Percentiles rank a stretch among this genome's conserved stretches.
phyloP scores from a whole-genome alignment of 2,797 vertebrate species.

The Dendrocincla tyrannina region DNA sequence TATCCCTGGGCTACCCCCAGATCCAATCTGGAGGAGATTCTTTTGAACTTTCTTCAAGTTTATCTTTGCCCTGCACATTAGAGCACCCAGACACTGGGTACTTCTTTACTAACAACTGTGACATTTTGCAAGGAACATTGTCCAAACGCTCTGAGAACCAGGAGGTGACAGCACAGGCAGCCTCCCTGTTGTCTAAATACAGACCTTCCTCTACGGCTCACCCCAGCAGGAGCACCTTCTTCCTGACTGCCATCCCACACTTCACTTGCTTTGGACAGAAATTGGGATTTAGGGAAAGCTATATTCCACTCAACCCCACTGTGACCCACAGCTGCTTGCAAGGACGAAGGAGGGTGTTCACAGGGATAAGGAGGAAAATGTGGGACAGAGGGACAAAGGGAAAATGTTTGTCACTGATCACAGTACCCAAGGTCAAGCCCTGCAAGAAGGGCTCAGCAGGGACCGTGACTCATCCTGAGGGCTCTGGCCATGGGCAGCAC shows the following conservation, averaged over 20 bases:
- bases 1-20: background rate
- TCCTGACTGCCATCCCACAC: fast-evolving
- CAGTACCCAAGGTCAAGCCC: background rate
- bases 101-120: background rate
- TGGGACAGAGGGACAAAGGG: background rate
- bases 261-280: background rate
- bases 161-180: background rate
- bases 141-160: fast-evolving
- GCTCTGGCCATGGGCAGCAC: background rate
- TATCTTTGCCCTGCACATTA: background rate
- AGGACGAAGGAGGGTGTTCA: background rate
- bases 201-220: background rate
- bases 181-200: background rate
- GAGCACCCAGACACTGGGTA: background rate
- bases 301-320: background rate
- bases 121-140: background rate
- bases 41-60: fast-evolving
- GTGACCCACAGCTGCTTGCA: fast-evolving
- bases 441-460: background rate
- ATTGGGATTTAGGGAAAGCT: background rate
- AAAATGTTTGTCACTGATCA: background rate
- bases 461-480: background rate
- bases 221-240: background rate
- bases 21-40: fast-evolving
- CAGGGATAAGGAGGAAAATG: background rate